A percentile compares a stretch with the other conserved stretches of the same genome.
These are phyloP conservation scores for Chamaetylas fuelleborni DNA, from an alignment of 2,113 vertebrate genomes.

Conservation along the genomic window DNA sequence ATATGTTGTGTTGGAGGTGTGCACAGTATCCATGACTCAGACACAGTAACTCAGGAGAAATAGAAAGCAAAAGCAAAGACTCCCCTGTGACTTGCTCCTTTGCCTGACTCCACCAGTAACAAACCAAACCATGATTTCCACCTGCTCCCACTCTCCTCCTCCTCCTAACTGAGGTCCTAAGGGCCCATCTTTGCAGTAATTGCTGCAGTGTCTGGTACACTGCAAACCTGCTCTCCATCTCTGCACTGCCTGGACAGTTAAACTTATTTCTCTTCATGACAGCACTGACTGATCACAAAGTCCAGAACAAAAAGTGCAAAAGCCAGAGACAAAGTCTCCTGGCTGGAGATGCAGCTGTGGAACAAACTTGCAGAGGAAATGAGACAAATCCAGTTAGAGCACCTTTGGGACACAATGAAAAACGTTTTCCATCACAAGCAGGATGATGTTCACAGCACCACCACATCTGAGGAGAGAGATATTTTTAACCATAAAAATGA, in stretches of 20 bases:
- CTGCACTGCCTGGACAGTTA: neutral
- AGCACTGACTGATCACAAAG: neutral
- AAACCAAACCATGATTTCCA: neutral
- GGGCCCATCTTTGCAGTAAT: neutral
- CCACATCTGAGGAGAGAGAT: neutral
- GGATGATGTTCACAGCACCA: constrained; percentile 5
- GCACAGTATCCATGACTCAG: neutral
- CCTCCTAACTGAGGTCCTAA: neutral
- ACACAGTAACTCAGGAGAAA: neutral
- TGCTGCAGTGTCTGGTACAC: neutral
- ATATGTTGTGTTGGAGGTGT: neutral
- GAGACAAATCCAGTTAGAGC: constrained; percentile 53
- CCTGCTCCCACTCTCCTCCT: neutral
- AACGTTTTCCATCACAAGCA: neutral
- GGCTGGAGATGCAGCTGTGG: constrained; percentile 39
- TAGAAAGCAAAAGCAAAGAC: neutral
- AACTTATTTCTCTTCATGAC: neutral
- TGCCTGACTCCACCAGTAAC: neutral
- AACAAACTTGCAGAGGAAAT: constrained; percentile 36
- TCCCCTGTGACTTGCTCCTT: neutral
- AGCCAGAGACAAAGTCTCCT: neutral
- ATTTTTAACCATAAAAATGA: neutral
- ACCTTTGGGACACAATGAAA: constrained; percentile 45
- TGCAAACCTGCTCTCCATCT: neutral
- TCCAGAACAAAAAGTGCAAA: constrained; percentile 4